Evolutionary conservation across 2,888 invertebrate species (phyloP), one percentile per base, ranked within the genome.

Genomic region (Lissocephala sabroskyi): DNA sequence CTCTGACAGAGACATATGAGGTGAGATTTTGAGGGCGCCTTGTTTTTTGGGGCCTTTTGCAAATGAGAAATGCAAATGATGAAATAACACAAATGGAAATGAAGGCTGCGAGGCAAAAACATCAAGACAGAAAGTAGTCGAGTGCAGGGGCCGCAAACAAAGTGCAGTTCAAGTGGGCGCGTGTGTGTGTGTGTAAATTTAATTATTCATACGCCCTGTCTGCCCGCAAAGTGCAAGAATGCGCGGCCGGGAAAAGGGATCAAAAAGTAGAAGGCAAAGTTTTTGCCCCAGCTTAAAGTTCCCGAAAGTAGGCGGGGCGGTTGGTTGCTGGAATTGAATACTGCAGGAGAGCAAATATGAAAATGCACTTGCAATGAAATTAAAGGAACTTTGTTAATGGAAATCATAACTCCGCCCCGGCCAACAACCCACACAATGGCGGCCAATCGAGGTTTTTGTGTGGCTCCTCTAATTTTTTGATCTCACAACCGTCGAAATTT

Each of bases 181-280:
- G 37, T 19, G n/a, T 18, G 11, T 5, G 5, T 37, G 37, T 37
- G 19, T n/a, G 56, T 53, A 59, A 52, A 76, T 76, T 71, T 76
- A 73, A 71, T 71, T 71, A 71, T 71, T 76, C 74, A 71, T 71
- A 63, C 74, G 74, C 74, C 61, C 47, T 52, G 70, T 68, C 74
- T 61, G 65, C 74, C 70, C 66, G 59, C 74, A 68, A 65, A 50
- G 48, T 52, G 53, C 53, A 65, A 56, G 49, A 52, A 50, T 54
- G 62, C 60, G 57, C 49, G 57, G 51, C 41, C 11, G 2, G 26
- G 23, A 16, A 29, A 16, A 14, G 9, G 16, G 16, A 6, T 14
- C 13, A 17, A 35, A 9, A 17, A 16, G 7, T 35, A 16, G 50
- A 56, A 50, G 58, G 56, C 54, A 53, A 77, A 77, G 49, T 68